phyloP scores from a whole-genome alignment of 2,113 vertebrate genomes.

The Paratilapia polleni region DNA sequence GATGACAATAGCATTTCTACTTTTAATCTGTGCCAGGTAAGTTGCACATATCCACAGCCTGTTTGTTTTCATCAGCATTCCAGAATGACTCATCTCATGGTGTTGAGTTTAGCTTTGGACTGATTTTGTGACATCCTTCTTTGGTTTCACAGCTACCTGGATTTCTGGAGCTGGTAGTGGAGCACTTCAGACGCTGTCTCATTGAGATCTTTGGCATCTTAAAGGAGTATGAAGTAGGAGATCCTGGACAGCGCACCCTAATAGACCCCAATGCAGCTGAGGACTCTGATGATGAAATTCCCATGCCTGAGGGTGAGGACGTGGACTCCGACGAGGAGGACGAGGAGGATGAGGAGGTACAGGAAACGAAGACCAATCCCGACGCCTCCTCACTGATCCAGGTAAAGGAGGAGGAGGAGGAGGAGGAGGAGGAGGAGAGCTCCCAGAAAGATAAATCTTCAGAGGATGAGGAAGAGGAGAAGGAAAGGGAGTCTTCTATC shows the following conservation, averaged over 20 bases:
- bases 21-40: conserved; percentile 96
- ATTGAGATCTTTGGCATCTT: conserved; percentile 98
- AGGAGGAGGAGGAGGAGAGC: conserved; percentile 69
- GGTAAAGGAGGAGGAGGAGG: conserved; percentile 77
- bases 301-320: conserved; percentile 82
- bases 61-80: not conserved
- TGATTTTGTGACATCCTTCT: not conserved
- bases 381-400: conserved; percentile 39
- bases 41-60: conserved; percentile 15
- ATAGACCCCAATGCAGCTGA: conserved; percentile 89
- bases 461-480: conserved; percentile 67
- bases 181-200: conserved; percentile 98
- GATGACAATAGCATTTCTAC: conserved; percentile 98
- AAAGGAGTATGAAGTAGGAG: conserved; percentile 97
- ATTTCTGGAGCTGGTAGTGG: conserved; percentile 95
- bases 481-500: conserved; percentile 45
- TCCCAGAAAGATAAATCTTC: conserved; percentile 55
- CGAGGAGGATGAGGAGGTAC: conserved; percentile 78
- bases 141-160: conserved; percentile 87
- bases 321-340: conserved; percentile 79
- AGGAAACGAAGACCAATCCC: conserved; percentile 62
- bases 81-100: not conserved
- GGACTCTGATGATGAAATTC: conserved; percentile 83
- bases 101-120: not conserved
- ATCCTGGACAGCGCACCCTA: conserved; percentile 93